Evolutionary conservation across 2,888 invertebrate genomes (phyloP).

Genomic region (Abrostola tripartita): DNA sequence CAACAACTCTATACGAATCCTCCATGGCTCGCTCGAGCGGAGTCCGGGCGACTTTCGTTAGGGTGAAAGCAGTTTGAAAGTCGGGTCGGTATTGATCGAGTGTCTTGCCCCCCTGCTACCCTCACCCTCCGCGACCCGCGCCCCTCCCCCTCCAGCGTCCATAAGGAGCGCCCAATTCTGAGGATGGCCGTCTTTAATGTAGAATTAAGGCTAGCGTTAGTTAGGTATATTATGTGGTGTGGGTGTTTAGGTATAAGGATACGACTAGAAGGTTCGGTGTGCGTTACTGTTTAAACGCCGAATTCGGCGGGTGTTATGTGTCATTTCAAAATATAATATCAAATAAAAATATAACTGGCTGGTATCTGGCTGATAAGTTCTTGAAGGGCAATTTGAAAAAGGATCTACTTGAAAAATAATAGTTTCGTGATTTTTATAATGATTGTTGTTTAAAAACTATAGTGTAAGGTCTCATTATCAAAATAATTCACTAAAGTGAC

Average conservation of each 20-base stretch:
- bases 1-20: constrained; percentile 67
- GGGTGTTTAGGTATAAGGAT: constrained; percentile 24
- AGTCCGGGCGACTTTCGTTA: constrained; percentile 88
- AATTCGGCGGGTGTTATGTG: not conserved
- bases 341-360: too few relatives aligned
- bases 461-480: too few relatives aligned
- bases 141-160: constrained; percentile 57
- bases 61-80: constrained; percentile 89
- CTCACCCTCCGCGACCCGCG: constrained; percentile 62
- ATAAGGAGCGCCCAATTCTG: constrained; percentile 83
- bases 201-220: constrained; percentile 58
- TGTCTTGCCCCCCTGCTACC: constrained; percentile 79
- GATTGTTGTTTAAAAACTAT: too few relatives aligned
- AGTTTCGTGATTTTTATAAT: too few relatives aligned
- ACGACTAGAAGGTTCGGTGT: constrained; percentile 9
- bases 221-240: constrained; percentile 36
- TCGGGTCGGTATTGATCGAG: constrained; percentile 88
- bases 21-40: constrained; percentile 74
- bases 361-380: too few relatives aligned
- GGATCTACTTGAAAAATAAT: too few relatives aligned
- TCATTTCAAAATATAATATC: not conserved
- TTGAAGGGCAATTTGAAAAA: too few relatives aligned
- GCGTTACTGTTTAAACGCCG: constrained; percentile 12
- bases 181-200: constrained; percentile 75
- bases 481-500: too few relatives aligned